Evolutionary conservation across 1,140 invertebrate species (phyloP), one percentile per base, ranked within the genome.

Genomic region (Atopsyche davidsoni): DNA sequence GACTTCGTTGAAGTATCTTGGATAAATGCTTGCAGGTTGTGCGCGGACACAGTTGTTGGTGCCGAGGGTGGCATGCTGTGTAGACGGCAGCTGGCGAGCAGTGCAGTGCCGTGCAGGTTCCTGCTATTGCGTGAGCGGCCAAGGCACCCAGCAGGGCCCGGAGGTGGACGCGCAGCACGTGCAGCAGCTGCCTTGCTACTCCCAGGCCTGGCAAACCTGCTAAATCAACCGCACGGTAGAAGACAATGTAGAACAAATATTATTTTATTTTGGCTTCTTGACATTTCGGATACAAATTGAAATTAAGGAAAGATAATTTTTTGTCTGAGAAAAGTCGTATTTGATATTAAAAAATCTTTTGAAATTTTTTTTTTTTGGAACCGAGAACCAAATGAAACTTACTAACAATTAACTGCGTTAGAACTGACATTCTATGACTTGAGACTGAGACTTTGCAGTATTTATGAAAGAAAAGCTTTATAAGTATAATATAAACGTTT

Each of bases 91-190:
- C 61, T 82, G 78, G 59, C 60, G 73, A 47, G 38, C 51, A 0
- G 64, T 75, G 41, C 80, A 82, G 59, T 82, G 79, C 60, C 68
- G 74, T 9, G 63, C 75, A 7, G 75, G 76, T 1, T 35, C 64
- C 19, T 82, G 79, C 59, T 72, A 75, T 31, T 82, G 79, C 59
- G 80, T 82, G 0, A 73, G 81, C 58, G 32, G 51, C 2, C 69
- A 81, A 58, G 81, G 80, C 1, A 62, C 73, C 38, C 79, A 81
- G 62, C 40, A 64, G 4, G 69, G 57, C 3, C 45, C 40, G 25
- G 72, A 78, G 52, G 51, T 62, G 0, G 40, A 46, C 7, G 59
- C 64, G 24, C 16, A 52, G 9, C 22, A 60, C 1, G 58, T 70
- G 2, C 57, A 59, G 1, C 53, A n/a, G 3, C 53, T 77, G 19